phyloP scores from a whole-genome alignment of 2,888 invertebrate genomes.

The Microctonus hyperodae region DNA sequence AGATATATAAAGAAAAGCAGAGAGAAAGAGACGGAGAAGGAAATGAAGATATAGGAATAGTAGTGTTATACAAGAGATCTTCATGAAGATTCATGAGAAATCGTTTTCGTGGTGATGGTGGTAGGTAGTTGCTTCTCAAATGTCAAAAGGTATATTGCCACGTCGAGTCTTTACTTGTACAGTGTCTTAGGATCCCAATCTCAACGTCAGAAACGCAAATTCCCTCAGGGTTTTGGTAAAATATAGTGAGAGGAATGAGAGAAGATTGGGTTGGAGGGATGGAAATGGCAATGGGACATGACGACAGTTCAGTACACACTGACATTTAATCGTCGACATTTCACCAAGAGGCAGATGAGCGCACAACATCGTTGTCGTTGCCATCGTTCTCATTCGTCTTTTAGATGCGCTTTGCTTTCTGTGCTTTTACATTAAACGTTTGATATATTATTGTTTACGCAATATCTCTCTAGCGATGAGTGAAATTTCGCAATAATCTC shows the following conservation, averaged over 20 bases:
- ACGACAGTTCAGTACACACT: constrained; percentile 34
- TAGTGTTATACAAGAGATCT: constrained; percentile 4
- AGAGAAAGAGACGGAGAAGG: no score
- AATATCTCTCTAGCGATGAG: constrained; percentile 8
- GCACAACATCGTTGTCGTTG: constrained; percentile 33
- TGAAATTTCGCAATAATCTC: no score
- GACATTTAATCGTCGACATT: constrained; percentile 53
- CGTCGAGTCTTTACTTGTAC: constrained; percentile 14
- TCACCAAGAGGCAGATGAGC: constrained; percentile 42
- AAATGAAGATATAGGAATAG: background rate
- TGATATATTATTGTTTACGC: constrained; percentile 6
- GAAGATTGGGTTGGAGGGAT: constrained; percentile 11
- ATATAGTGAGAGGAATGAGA: background rate
- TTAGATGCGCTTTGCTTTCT: constrained; percentile 17
- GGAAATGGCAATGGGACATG: constrained; percentile 21
- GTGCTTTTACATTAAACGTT: constrained; percentile 23
- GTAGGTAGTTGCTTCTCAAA: constrained; percentile 25
- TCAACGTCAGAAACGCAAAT: constrained; percentile 30
- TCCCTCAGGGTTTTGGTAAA: constrained; percentile 13
- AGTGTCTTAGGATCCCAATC: constrained; percentile 33
- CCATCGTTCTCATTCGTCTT: constrained; percentile 20
- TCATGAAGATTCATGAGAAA: constrained; percentile 27
- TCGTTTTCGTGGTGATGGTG: constrained; percentile 22
- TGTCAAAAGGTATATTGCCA: constrained; percentile 35
- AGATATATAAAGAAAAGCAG: no score